Conservation (phyloP, 1,140 invertebrate genomes). For the roundworm (Caenorhabditis elegans) region DNA sequence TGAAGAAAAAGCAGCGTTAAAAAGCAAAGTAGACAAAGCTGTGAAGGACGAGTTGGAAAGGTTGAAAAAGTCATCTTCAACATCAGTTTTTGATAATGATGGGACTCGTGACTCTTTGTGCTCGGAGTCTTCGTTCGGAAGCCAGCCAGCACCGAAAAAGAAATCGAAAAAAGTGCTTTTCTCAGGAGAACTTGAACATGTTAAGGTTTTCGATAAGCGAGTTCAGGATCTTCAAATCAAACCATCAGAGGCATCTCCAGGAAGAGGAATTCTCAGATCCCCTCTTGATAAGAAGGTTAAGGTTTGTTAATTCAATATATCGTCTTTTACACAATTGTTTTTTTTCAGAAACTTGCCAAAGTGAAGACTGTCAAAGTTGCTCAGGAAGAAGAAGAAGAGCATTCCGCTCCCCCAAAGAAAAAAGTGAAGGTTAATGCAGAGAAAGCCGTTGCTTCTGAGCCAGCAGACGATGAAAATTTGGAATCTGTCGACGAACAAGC, state of each 20-base stretch:
- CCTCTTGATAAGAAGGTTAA: constrained; percentile 16
- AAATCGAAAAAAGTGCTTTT: constrained; percentile 39
- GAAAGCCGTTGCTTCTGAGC: background rate
- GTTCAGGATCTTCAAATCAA: constrained; percentile 36
- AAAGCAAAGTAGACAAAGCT: constrained; percentile 32
- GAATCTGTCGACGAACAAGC: background rate
- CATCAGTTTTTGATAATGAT: constrained; percentile 1
- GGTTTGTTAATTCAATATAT: background rate
- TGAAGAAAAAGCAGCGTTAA: constrained; percentile 15
- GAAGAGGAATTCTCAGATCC: constrained; percentile 29
- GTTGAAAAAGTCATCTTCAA: background rate
- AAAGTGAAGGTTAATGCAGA: background rate
- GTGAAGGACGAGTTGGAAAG: constrained; percentile 21
- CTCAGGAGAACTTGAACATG: constrained; percentile 11
- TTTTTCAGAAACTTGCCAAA: background rate
- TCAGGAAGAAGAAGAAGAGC: constrained; percentile 36
- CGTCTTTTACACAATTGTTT: background rate
- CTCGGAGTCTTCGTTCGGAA: constrained; percentile 42
- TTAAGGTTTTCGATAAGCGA: constrained; percentile 43
- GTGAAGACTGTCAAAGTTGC: constrained; percentile 1
- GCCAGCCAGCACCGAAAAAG: constrained; percentile 35
- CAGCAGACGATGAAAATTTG: background rate
- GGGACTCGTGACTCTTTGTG: constrained; percentile 4
- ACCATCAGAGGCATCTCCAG: constrained; percentile 34
- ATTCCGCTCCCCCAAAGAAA: constrained; percentile 9